Percentiles rank a stretch among this genome's conserved stretches.
Evolutionary conservation across 2,113 vertebrate species (phyloP).

Genomic region (Pogona vitticeps): DNA sequence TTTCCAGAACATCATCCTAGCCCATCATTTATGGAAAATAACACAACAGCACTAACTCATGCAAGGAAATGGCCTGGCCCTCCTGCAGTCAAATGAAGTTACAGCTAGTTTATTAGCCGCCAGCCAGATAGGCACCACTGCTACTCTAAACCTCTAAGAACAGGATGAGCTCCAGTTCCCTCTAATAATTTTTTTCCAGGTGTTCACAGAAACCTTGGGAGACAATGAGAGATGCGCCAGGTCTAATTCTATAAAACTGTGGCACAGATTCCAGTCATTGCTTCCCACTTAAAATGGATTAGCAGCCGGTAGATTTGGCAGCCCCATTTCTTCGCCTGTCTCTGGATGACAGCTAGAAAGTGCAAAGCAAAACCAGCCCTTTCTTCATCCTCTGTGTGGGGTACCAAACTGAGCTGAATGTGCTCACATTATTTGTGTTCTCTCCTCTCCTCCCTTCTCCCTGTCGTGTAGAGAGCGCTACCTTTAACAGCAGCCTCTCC

Average conservation of each 20-base stretch:
- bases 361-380: too few relatives aligned
- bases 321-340: not conserved
- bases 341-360: not conserved
- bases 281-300: not conserved
- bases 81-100: not conserved
- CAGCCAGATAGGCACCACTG: not conserved
- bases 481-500: not conserved
- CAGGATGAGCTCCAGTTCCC: not conserved
- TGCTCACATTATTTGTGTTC: too few relatives aligned
- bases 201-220: not conserved
- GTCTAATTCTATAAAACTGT: not conserved
- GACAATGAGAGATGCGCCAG: not conserved
- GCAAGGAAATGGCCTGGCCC: not conserved
- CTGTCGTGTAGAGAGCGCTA: too few relatives aligned
- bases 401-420: too few relatives aligned
- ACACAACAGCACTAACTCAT: not conserved
- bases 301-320: not conserved
- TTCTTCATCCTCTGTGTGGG: too few relatives aligned
- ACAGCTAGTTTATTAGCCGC: not conserved
- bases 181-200: not conserved
- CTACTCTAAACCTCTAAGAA: not conserved
- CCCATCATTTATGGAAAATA: not conserved
- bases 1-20: not conserved
- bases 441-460: not conserved
- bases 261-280: not conserved